phyloP scores from a whole-genome alignment of 30 jellyfish, hydroid and myxozoan genomes.

The Chironex yamaguchii region DNA sequence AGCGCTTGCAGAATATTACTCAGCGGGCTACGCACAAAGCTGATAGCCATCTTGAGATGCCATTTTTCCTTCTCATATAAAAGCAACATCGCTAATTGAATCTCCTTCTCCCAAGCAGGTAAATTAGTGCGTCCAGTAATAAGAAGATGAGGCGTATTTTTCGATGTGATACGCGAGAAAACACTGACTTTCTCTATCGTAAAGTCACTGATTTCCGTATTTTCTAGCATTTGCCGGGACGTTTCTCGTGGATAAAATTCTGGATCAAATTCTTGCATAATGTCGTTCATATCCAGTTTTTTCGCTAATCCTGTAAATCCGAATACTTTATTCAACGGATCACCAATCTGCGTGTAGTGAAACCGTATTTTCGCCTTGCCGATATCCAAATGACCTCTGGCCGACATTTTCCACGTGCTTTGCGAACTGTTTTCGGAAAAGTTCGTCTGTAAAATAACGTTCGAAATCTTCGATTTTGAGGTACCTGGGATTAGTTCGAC shows the following conservation, averaged over 20 bases:
- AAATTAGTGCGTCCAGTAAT: conserved; percentile 87
- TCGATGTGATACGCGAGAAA: conserved; percentile 87
- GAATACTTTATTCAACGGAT: conserved; percentile 80
- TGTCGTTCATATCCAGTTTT: conserved; percentile 72
- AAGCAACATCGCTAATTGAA: conserved; percentile 81
- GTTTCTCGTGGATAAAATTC: conserved; percentile 71
- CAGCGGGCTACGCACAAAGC: conserved; percentile 86
- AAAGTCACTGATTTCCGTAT: conserved; percentile 83
- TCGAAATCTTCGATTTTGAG: conserved; percentile 63
- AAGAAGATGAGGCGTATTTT: conserved; percentile 88
- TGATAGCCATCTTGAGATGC: conserved; percentile 87
- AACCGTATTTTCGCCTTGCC: conserved; percentile 80
- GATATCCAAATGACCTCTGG: conserved; percentile 79
- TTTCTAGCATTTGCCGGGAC: conserved; percentile 84
- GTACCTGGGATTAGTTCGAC: conserved; percentile 83
- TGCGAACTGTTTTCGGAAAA: conserved; percentile 57
- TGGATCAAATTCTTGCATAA: conserved; percentile 90
- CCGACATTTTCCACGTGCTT: conserved; percentile 88
- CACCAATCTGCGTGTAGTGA: conserved; percentile 87
- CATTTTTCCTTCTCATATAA: conserved; percentile 73
- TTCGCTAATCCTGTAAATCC: conserved; percentile 90
- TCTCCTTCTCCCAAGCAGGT: conserved; percentile 91
- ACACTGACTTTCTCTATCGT: conserved; percentile 74
- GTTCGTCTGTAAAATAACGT: conserved; percentile 80
- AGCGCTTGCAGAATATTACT: conserved; percentile 94